Percentiles rank a stretch among this genome's conserved stretches.
phyloP scores from a whole-genome alignment of 2,797 vertebrate genomes.

The Galagoides demidoff region DNA sequence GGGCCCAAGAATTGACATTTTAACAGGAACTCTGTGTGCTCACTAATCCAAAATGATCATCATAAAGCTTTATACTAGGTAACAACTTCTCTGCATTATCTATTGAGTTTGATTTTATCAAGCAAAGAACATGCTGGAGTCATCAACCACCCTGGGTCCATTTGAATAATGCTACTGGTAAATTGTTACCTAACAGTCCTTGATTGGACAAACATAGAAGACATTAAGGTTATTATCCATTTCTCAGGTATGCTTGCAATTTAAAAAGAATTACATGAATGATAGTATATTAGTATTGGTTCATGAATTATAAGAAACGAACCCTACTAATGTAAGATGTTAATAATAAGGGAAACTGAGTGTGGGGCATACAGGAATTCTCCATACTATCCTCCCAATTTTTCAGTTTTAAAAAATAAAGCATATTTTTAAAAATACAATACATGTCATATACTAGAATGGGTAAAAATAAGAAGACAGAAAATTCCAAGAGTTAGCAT shows the following conservation, averaged over 20 bases:
- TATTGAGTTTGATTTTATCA: neutral
- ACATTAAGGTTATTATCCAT: neutral
- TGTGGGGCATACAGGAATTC: neutral
- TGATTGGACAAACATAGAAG: neutral
- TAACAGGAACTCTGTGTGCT: neutral
- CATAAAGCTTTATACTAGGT: neutral
- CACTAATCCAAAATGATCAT: slow-evolving; percentile 1
- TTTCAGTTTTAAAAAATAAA: slow-evolving; percentile 37
- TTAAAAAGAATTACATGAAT: slow-evolving; percentile 33
- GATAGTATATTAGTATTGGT: neutral
- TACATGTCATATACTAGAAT: neutral
- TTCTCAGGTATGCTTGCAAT: neutral
- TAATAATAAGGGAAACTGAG: neutral
- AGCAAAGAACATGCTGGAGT: neutral
- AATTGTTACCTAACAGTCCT: neutral
- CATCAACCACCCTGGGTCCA: neutral
- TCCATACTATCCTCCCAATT: neutral
- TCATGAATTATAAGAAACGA: neutral
- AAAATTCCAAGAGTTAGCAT: slow-evolving; percentile 38
- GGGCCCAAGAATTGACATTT: slow-evolving; percentile 35
- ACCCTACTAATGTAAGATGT: neutral
- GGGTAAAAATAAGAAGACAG: slow-evolving; percentile 30
- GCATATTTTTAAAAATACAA: neutral
- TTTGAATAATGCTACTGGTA: neutral
- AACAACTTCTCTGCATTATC: neutral